A percentile compares a stretch with the other conserved stretches of the same genome.
These are phyloP conservation scores for Phalacrocorax brasilianus DNA, from an alignment of 2,113 vertebrate species.

Conservation along the genomic window DNA sequence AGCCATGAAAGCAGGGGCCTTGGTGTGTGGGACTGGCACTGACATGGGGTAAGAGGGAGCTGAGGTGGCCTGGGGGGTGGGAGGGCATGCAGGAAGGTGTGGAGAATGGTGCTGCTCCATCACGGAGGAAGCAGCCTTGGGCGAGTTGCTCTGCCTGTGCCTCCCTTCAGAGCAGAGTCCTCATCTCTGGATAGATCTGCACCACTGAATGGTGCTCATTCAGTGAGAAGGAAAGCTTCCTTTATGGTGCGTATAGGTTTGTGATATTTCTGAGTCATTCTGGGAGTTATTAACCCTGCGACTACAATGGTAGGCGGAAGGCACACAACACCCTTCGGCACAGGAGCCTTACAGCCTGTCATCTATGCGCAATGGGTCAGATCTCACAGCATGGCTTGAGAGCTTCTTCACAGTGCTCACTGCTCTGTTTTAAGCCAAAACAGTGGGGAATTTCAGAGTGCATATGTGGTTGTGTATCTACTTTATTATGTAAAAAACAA, in stretches of 20 bases:
- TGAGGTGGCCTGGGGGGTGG: background rate
- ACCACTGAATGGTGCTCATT: background rate
- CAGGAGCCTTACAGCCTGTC: background rate
- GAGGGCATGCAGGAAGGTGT: background rate
- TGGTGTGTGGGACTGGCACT: fast-evolving
- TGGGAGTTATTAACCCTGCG: background rate
- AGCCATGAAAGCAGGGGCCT: background rate
- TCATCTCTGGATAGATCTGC: background rate
- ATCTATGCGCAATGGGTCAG: background rate
- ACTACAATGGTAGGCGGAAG: background rate
- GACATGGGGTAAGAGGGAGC: background rate
- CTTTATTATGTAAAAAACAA: background rate
- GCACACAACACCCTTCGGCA: background rate
- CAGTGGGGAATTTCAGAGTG: background rate
- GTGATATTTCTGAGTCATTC: background rate
- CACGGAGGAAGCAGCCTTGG: background rate
- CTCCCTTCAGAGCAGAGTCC: background rate
- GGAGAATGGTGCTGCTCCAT: background rate
- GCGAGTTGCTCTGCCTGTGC: fast-evolving
- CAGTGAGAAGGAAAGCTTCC: background rate
- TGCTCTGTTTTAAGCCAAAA: background rate
- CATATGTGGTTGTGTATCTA: background rate
- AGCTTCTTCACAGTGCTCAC: background rate
- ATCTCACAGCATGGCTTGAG: fast-evolving
- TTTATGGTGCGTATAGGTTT: background rate